phyloP scores from a whole-genome alignment of 2,888 invertebrate species.

The Cloeon dipterum region DNA sequence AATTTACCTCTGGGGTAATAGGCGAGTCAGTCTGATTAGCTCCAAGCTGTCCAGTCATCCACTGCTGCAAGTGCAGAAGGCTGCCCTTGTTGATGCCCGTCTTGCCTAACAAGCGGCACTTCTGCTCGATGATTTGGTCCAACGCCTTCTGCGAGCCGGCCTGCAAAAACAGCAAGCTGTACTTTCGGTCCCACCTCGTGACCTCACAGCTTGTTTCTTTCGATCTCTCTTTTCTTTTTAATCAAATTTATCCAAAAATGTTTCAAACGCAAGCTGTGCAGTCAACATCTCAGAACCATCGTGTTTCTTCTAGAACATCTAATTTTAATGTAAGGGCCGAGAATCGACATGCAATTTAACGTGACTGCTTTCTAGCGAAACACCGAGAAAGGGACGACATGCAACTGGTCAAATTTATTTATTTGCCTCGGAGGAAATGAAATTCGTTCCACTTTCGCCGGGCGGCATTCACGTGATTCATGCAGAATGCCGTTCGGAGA shows the following conservation, averaged over 20 bases:
- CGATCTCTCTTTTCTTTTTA: neutral
- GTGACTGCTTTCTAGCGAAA: too few species aligned
- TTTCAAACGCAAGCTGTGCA: neutral
- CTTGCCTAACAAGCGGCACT: conserved; percentile 36
- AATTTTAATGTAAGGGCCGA: too few species aligned
- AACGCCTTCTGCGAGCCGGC: conserved; percentile 11
- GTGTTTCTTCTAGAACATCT: neutral
- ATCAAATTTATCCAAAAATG: neutral
- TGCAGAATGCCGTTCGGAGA: too few species aligned
- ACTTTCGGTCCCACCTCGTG: neutral
- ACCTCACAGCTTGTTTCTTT: neutral
- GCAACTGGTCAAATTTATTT: too few species aligned
- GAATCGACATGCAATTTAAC: too few species aligned
- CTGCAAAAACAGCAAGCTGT: too few species aligned
- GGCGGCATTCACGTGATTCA: too few species aligned
- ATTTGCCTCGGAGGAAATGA: too few species aligned
- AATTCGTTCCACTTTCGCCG: too few species aligned
- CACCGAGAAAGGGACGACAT: too few species aligned
- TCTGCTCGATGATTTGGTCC: conserved; percentile 35
- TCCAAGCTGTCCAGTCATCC: conserved; percentile 57
- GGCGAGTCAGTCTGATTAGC: neutral
- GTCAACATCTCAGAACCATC: conserved; percentile 1
- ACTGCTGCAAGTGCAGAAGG: conserved; percentile 49
- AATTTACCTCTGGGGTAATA: neutral
- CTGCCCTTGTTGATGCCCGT: conserved; percentile 41